Evolutionary conservation across 2,888 invertebrate species (phyloP).

Genomic region (Philopedon plagiatum): DNA sequence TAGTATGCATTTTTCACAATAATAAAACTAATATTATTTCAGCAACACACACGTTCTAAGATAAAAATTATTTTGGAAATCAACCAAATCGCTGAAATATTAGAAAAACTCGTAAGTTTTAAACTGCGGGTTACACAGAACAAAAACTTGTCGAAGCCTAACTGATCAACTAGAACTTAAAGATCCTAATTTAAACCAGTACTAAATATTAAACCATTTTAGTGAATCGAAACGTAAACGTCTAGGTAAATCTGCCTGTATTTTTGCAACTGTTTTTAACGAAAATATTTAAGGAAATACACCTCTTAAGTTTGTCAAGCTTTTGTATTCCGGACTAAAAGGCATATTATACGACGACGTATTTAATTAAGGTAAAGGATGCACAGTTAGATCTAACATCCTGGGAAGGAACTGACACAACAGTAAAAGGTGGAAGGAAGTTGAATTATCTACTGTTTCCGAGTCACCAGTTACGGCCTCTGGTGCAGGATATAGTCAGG

Average conservation of each 20-base stretch:
- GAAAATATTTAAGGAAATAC: conserved; percentile 31
- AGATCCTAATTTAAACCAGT: too few relatives aligned
- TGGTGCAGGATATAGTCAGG: conserved; percentile 20
- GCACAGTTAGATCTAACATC: conserved; percentile 39
- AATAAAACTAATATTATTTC: too few relatives aligned
- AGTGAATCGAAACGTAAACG: too few relatives aligned
- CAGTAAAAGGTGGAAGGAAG: conserved; percentile 49
- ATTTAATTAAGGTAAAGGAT: conserved; percentile 46
- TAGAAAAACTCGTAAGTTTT: too few relatives aligned
- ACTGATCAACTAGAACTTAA: too few relatives aligned
- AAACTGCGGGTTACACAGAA: too few relatives aligned
- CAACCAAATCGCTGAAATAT: too few relatives aligned
- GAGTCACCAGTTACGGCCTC: conserved; percentile 23
- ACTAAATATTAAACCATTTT: too few relatives aligned
- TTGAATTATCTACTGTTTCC: conserved; percentile 49
- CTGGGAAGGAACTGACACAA: conserved; percentile 36
- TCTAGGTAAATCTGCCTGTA: neutral
- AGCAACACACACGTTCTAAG: too few relatives aligned
- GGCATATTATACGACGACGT: conserved; percentile 30
- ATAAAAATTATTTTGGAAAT: too few relatives aligned
- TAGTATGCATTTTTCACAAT: too few relatives aligned
- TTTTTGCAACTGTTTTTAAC: neutral
- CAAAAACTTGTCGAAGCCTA: too few relatives aligned
- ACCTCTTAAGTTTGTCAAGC: conserved; percentile 37
- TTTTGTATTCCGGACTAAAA: conserved; percentile 1